phyloP scores from a whole-genome alignment of 2,113 vertebrate genomes.

The Irena cyanogastra region DNA sequence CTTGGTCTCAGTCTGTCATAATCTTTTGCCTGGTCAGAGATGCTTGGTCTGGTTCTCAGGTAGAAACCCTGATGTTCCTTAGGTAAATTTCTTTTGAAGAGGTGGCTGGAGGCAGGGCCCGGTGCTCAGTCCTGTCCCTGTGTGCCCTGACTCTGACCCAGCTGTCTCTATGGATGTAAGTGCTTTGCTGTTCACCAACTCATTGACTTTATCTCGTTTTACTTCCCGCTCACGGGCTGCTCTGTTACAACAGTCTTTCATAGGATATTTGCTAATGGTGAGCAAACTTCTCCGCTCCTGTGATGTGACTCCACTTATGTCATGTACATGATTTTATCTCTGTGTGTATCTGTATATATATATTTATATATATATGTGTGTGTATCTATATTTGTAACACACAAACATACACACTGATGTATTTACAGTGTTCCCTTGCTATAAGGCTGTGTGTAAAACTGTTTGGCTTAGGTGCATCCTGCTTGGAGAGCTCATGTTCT shows the following conservation, averaged over 20 bases:
- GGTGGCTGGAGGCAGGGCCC: not conserved
- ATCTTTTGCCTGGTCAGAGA: not conserved
- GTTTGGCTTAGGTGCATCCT: not conserved
- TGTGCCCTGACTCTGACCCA: not conserved
- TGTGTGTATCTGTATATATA: conserved; percentile 18
- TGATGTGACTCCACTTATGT: conserved; percentile 65
- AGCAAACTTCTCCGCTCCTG: conserved; percentile 73
- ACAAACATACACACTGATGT: not conserved
- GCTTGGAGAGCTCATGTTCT: not conserved
- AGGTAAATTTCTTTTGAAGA: not conserved
- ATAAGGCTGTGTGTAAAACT: conserved; percentile 22
- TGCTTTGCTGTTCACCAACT: conserved; percentile 75
- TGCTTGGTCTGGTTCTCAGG: not conserved
- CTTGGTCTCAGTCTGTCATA: fast-evolving
- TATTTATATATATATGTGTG: not conserved
- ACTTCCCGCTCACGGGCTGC: conserved; percentile 82
- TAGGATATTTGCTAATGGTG: conserved; percentile 90
- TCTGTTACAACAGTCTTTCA: conserved; percentile 86
- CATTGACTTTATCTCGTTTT: conserved; percentile 78
- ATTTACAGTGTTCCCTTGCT: conserved; percentile 38
- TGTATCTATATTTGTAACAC: not conserved
- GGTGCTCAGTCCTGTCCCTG: not conserved
- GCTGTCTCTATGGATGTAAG: conserved; percentile 61
- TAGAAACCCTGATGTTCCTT: not conserved
- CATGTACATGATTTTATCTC: not conserved